Percentiles rank a stretch among this genome's conserved stretches.
These are phyloP conservation scores for Digitonthophagus gazella DNA, from an alignment of 2,888 invertebrate genomes.

Conservation along the genomic window DNA sequence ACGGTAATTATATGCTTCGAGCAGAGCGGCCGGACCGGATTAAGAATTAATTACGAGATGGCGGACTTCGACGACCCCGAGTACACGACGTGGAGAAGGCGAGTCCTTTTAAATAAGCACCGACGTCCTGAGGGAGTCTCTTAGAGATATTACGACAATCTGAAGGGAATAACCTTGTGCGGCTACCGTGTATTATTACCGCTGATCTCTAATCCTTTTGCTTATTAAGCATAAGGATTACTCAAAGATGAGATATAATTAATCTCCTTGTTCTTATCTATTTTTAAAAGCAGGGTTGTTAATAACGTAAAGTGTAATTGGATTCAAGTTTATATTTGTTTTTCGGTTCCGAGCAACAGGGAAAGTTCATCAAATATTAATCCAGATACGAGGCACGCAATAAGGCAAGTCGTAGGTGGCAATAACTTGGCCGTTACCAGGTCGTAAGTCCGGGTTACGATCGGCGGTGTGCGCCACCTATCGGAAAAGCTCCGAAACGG, in stretches of 20 bases:
- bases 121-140: neutral
- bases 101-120: neutral
- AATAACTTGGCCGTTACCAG: slow-evolving; percentile 49
- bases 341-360: neutral
- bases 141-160: neutral
- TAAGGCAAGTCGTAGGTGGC: slow-evolving; percentile 44
- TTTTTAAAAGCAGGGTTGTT: too few relatives aligned
- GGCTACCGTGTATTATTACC: neutral
- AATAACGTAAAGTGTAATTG: neutral
- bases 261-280: too few relatives aligned
- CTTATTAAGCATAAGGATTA: too few relatives aligned
- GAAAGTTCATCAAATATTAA: slow-evolving; percentile 35
- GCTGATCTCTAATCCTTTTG: neutral
- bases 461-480: slow-evolving; percentile 7
- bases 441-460: slow-evolving; percentile 45
- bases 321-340: neutral
- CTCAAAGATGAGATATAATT: neutral
- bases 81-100: neutral
- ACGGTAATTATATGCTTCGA: neutral
- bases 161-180: neutral
- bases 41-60: neutral
- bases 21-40: neutral
- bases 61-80: neutral
- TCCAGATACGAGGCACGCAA: slow-evolving; percentile 33
- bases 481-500: neutral